Evolutionary conservation across 2,888 invertebrate species (phyloP).

Genomic region (Lasioglossum leucozonium): DNA sequence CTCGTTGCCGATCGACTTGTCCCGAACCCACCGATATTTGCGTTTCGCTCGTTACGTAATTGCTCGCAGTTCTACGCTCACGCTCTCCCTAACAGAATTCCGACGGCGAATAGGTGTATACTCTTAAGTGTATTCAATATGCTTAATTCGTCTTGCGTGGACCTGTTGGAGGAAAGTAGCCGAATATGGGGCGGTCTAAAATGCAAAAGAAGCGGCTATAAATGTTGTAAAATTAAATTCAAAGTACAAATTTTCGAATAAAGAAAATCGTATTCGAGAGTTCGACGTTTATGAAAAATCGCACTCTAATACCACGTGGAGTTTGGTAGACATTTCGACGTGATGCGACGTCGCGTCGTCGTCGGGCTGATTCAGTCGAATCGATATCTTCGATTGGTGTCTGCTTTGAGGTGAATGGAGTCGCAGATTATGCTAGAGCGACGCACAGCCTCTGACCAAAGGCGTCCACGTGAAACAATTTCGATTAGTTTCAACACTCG

Average conservation of each 20-base stretch:
- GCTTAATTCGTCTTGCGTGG: neutral
- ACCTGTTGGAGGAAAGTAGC: neutral
- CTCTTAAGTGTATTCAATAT: neutral
- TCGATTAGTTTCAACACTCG: conserved; percentile 47
- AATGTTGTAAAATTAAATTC: too few relatives aligned
- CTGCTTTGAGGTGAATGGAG: conserved; percentile 38
- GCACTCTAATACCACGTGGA: neutral
- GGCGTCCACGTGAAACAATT: conserved; percentile 41
- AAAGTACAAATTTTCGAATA: too few relatives aligned
- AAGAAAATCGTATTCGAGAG: too few relatives aligned
- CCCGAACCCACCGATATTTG: neutral
- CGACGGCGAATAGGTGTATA: neutral
- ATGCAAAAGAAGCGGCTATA: too few relatives aligned
- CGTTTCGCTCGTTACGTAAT: neutral
- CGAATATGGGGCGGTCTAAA: too few relatives aligned
- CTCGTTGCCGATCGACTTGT: conserved; percentile 16
- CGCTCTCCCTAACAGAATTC: neutral
- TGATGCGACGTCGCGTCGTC: neutral
- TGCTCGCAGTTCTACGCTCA: neutral
- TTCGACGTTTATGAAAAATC: too few relatives aligned
- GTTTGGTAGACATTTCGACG: conserved; percentile 9
- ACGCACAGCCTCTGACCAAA: conserved; percentile 32
- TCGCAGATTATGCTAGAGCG: conserved; percentile 20
- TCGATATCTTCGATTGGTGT: conserved; percentile 33
- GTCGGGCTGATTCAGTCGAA: conserved; percentile 29